These are phyloP conservation scores for Selene dorsalis DNA, from an alignment of 2,797 vertebrate genomes.

Conservation along the genomic window DNA sequence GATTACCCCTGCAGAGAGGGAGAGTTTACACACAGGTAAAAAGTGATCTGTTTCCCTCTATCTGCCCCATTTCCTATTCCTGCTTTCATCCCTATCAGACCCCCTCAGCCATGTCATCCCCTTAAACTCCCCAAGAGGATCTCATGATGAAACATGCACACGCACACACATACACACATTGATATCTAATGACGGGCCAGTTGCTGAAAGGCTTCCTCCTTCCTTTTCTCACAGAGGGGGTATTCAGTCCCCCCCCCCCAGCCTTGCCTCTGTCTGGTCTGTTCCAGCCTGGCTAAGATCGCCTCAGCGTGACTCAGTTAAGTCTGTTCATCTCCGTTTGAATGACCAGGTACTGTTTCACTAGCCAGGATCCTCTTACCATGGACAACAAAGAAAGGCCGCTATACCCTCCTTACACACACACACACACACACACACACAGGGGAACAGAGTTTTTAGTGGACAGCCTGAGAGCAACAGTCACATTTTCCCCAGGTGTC, in stretches of 20 bases:
- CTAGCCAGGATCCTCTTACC: slow-evolving; percentile 79
- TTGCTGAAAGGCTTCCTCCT: slow-evolving; percentile 57
- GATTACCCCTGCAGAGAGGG: slow-evolving; percentile 73
- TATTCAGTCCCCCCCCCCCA: slow-evolving; percentile 49
- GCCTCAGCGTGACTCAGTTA: slow-evolving; percentile 65
- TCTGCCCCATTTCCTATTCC: slow-evolving; percentile 64
- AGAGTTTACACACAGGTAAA: slow-evolving; percentile 74
- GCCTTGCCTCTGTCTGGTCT: slow-evolving; percentile 48
- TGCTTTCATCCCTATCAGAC: slow-evolving; percentile 62
- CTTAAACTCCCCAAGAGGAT: slow-evolving; percentile 40
- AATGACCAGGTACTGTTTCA: slow-evolving; percentile 83
- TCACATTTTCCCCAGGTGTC: slow-evolving; percentile 56
- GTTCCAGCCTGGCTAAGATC: slow-evolving; percentile 49
- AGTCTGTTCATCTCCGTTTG: slow-evolving; percentile 72
- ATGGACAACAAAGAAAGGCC: slow-evolving; percentile 69
- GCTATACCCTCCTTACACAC: slow-evolving; percentile 29
- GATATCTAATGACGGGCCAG: slow-evolving; percentile 49
- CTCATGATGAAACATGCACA: slow-evolving; percentile 38
- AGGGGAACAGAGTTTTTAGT: slow-evolving; percentile 43
- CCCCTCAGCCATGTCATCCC: slow-evolving; percentile 51
- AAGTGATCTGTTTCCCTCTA: slow-evolving; percentile 66
- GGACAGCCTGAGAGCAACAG: slow-evolving; percentile 58
- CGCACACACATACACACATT: slow-evolving; percentile 54
- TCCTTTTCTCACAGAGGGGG: slow-evolving; percentile 64
- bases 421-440: slow-evolving; percentile 32